These are phyloP conservation scores for Pipa parva DNA, from an alignment of 2,113 vertebrate genomes.

Conservation along the genomic window DNA sequence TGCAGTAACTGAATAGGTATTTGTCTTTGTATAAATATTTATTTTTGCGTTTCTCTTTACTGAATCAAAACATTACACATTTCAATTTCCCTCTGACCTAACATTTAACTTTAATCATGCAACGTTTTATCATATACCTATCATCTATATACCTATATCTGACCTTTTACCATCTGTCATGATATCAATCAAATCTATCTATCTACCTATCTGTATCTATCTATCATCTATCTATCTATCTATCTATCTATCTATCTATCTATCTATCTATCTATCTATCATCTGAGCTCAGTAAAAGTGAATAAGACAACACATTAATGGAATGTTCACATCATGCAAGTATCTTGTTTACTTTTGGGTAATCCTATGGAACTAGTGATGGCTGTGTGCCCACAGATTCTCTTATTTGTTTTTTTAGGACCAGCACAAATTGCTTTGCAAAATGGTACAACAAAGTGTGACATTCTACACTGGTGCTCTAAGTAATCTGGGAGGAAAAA, in stretches of 20 bases:
- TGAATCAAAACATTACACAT: too few species aligned
- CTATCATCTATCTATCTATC: not conserved
- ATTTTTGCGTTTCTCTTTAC: too few species aligned
- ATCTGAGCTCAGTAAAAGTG: not conserved
- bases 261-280: too few species aligned
- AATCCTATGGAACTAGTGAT: constrained; percentile 6
- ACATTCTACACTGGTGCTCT: constrained; percentile 35
- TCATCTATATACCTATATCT: not conserved
- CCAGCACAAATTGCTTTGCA: constrained; percentile 37
- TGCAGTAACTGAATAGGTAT: too few species aligned
- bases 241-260: too few species aligned
- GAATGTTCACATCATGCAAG: not conserved
- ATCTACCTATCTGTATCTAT: too few species aligned
- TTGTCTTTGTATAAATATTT: too few species aligned
- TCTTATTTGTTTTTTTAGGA: constrained; percentile 39
- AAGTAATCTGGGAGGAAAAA: constrained; percentile 32
- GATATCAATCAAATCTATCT: too few species aligned
- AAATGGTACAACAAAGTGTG: constrained; percentile 37
- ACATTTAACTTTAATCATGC: too few species aligned
- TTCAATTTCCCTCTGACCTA: too few species aligned
- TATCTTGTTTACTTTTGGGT: constrained; percentile 7
- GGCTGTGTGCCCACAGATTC: constrained; percentile 13
- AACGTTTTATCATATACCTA: too few species aligned
- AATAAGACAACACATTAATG: too few species aligned
- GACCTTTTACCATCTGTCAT: not conserved